These are phyloP conservation scores for Serrognathus titanus DNA, from an alignment of 2,888 invertebrate species.

Conservation along the genomic window DNA sequence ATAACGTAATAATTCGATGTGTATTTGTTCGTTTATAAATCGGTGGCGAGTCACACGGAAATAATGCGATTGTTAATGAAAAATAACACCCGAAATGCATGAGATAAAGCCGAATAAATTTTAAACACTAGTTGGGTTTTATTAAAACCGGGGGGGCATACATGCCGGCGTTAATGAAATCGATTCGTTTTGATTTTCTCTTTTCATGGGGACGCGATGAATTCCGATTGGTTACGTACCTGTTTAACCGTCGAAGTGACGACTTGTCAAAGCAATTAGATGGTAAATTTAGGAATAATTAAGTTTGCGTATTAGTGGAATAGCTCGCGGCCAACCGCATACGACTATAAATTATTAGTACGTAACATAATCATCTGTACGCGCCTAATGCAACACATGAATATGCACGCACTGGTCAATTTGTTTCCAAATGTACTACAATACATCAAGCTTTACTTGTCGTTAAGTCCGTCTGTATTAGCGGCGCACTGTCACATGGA, in stretches of 20 bases:
- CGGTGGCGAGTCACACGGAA: no score
- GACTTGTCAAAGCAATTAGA: slow-evolving; percentile 4
- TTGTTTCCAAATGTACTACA: slow-evolving; percentile 42
- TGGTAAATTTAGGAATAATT: slow-evolving; percentile 16
- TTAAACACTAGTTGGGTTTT: no score
- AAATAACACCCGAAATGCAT: no score
- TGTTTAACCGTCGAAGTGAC: background rate
- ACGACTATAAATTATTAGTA: slow-evolving; percentile 18
- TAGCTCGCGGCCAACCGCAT: slow-evolving; percentile 11
- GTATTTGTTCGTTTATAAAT: no score
- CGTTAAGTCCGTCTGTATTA: slow-evolving; percentile 47
- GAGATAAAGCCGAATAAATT: no score
- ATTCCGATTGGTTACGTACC: no score
- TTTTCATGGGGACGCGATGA: no score
- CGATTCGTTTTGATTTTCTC: no score
- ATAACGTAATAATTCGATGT: no score
- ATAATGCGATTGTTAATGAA: no score
- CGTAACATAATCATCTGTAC: slow-evolving; percentile 26
- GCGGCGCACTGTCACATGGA: slow-evolving; percentile 43
- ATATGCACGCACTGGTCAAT: slow-evolving; percentile 36
- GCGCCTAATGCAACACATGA: slow-evolving; percentile 32
- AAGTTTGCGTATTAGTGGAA: slow-evolving; percentile 14
- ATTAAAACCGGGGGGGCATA: no score
- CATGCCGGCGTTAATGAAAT: no score
- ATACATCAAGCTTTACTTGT: slow-evolving; percentile 46